Evolutionary conservation across 1,140 invertebrate genomes (phyloP), one percentile per base, ranked within the genome.

Genomic region (Alviniconcha marisindica): DNA sequence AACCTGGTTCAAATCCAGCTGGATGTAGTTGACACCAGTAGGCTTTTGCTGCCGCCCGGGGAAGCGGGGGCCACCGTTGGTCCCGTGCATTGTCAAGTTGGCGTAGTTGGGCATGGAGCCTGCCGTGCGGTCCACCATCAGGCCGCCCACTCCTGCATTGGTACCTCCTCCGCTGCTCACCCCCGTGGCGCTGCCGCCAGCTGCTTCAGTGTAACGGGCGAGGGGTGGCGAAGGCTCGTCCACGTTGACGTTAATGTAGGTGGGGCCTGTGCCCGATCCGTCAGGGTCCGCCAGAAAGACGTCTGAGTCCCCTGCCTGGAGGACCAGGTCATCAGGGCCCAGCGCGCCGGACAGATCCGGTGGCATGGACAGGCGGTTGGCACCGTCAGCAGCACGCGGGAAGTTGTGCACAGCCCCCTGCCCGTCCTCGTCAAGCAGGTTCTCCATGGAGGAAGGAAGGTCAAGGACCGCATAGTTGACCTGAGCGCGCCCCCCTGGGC

Each of bases 1-100:
- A 1, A 80, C 85, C 51, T 92, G 95, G 87, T 96, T 95, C 87
- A 97, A 94, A 91, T 97, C 96, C 74, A 97, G 92, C 76, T 96
- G 93, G 14, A 96, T 96, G 92, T 97, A 97, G 91, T 96, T 97
- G 1, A 97, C 95, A 93, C 91, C 86, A 33, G 87, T 77, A 66
- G 85, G 76, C 40, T 86, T 74, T 5, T 69, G 79, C 74, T 74
- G 81, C 15, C 12, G 33, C 2, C 24, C 24, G 0, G 44, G 51
- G 14, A 44, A 4, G 24, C 71, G 42, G 12, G 42, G 5, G 5
- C 66, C 71, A 33, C 21, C 76, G 56, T 56, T 77, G 51, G 28
- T 73, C 44, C 73, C 82, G 12, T 84, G 73, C n/a, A 86, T 33
- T 12, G 74, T 79, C 54, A 90, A 71, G 73, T 90, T 89, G 15